Conservation (phyloP, 2,888 invertebrate genomes). For the Erebia ligea region DNA sequence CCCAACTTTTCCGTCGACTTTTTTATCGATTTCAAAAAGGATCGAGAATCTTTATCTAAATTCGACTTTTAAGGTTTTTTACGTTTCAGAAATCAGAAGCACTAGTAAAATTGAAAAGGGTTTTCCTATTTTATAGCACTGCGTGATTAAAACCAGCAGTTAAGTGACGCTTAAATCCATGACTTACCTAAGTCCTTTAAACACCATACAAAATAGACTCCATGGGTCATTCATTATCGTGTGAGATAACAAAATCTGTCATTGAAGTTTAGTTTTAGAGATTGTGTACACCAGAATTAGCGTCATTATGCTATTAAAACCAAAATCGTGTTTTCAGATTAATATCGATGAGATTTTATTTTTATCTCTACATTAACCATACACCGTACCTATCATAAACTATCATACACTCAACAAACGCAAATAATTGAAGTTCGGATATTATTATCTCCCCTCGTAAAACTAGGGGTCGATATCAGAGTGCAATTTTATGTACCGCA, state of each 20-base stretch:
- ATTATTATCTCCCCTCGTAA: slow-evolving; percentile 1
- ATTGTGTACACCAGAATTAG: no score
- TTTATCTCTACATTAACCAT: not conserved
- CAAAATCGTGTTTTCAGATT: not conserved
- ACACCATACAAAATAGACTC: no score
- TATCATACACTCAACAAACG: not conserved
- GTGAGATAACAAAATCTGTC: no score
- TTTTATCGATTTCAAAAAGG: slow-evolving; percentile 2
- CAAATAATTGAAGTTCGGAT: not conserved
- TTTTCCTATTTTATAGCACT: no score
- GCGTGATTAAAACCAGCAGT: no score
- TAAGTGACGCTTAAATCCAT: no score
- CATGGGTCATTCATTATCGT: no score
- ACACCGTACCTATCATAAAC: not conserved
- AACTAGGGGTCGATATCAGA: not conserved
- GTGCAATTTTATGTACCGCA: not conserved
- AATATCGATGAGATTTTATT: not conserved
- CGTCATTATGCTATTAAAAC: not conserved
- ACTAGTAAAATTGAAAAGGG: no score
- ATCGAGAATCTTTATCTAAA: not conserved
- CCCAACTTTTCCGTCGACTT: not conserved
- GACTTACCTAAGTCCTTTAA: no score
- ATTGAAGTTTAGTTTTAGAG: no score
- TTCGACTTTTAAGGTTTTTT: not conserved
- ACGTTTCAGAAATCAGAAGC: no score